phyloP scores from a whole-genome alignment of 1,140 invertebrate genomes.

The Drosophila sechellia region DNA sequence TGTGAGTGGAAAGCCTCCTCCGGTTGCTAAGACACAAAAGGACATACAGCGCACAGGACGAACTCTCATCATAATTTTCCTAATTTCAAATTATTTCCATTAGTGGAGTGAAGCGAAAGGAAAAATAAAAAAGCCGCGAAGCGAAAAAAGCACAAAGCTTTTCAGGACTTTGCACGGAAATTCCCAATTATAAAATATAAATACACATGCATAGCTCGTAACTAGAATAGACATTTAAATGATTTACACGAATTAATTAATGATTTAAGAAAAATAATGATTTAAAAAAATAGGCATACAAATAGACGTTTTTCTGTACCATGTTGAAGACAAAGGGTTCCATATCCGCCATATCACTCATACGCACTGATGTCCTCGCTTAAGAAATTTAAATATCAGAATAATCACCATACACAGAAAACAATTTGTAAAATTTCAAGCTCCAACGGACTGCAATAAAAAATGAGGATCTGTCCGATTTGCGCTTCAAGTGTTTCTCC shows the following conservation, averaged over 20 bases:
- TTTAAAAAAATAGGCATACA: neutral
- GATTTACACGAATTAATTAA: neutral
- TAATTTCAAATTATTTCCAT: slow-evolving; percentile 56
- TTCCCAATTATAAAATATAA: too few relatives aligned
- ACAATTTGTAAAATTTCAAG: too few relatives aligned
- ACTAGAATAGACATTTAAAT: neutral
- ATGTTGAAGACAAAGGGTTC: too few relatives aligned
- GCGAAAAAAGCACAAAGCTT: neutral
- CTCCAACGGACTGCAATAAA: too few relatives aligned
- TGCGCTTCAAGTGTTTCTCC: neutral
- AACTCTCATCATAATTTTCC: slow-evolving; percentile 52
- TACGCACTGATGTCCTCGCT: too few relatives aligned
- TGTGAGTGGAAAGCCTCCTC: slow-evolving; percentile 19
- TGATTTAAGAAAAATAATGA: neutral
- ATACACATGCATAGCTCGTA: neutral
- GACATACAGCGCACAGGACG: slow-evolving; percentile 30
- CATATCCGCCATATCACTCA: too few relatives aligned
- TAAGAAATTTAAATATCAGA: too few relatives aligned
- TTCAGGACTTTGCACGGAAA: too few relatives aligned
- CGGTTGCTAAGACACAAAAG: slow-evolving; percentile 37
- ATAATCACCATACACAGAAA: too few relatives aligned
- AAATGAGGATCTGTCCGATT: neutral
- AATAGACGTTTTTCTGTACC: too few relatives aligned
- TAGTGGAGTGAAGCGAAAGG: slow-evolving; percentile 9
- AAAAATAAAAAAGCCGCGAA: neutral